A percentile compares a stretch with the other conserved stretches of the same genome.
phyloP scores from a whole-genome alignment of 2,888 invertebrate genomes.

The Trilocha varians region DNA sequence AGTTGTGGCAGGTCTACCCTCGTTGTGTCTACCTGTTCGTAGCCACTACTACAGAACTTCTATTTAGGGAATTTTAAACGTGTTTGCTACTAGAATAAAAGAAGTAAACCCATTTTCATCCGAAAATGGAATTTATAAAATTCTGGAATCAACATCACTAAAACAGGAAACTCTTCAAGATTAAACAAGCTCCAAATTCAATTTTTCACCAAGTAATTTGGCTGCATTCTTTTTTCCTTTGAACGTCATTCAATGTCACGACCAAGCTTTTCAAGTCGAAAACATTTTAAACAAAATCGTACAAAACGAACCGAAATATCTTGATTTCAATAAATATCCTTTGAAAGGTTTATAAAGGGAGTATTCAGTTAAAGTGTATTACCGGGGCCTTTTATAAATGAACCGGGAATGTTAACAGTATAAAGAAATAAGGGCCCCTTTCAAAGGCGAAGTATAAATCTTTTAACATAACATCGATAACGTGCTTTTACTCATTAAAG shows the following conservation, averaged over 20 bases:
- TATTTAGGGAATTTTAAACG: too few species aligned
- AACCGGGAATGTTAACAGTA: constrained; percentile 11
- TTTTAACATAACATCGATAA: constrained; percentile 11
- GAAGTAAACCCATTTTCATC: too few species aligned
- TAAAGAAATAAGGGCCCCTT: constrained; percentile 11
- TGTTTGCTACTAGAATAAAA: too few species aligned
- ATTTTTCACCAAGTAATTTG: constrained; percentile 15
- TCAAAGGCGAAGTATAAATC: constrained; percentile 13
- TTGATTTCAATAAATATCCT: background rate
- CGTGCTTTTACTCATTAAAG: constrained; percentile 7
- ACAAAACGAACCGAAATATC: background rate
- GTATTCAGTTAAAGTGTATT: constrained; percentile 6
- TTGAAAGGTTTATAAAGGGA: background rate
- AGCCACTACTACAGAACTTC: too few species aligned
- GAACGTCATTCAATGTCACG: background rate
- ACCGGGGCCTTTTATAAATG: constrained; percentile 6
- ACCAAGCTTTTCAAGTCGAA: background rate
- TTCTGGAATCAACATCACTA: too few species aligned
- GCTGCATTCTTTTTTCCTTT: background rate
- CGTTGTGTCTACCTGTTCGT: too few species aligned
- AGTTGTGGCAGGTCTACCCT: too few species aligned
- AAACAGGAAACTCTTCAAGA: too few species aligned
- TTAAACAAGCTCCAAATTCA: too few species aligned
- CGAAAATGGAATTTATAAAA: too few species aligned
- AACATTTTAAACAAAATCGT: background rate